Evolutionary conservation across 2,888 invertebrate species (phyloP), one percentile per base, ranked within the genome.

Genomic region (Parelbella ahira): DNA sequence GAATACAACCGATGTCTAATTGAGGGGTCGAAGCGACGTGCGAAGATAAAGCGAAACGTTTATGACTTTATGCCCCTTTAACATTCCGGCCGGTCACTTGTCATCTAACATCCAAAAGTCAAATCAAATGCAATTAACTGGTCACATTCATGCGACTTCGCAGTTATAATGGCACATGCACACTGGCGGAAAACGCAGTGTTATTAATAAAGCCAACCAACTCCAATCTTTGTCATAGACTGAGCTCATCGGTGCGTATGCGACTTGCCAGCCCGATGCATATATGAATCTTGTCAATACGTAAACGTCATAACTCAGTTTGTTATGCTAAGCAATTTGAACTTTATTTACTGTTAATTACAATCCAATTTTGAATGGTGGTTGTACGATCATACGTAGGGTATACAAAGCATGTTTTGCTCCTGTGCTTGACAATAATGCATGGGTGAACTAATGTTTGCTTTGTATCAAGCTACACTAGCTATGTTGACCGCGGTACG

Each of bases 401-500:
- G 27, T 46, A 27, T 38, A 50, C 44, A 56, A 50, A 51, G 34
- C 46, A 57, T 55, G 52, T 56, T 53, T 54, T 63, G 66, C 67
- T 68, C 60, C 73, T 78, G 78, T 68, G 81, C 82, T 83, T 86
- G 86, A 86, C 87, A 86, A 86, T 86, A 87, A 83, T 86, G 87
- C 87, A 86, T 87, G 87, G 84, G 64, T 80, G 82, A 50, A 56
- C 84, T 86, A 86, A 86, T 84, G 77, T 87, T 86, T 83, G 83
- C 83, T 83, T 84, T 86, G 84, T 84, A 78, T 74, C 79, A 68
- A 68, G 70, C 72, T 69, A 69, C 71, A 77, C 77, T 80, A 82
- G 83, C 73, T 75, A 73, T 68, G 77, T 68, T 72, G 76, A 69
- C 81, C 80, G 69, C 70, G 72, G 68, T 54, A 53, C 64, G 81